Conservation (phyloP, 2,888 invertebrate genomes). For the Dioctria rufipes region DNA sequence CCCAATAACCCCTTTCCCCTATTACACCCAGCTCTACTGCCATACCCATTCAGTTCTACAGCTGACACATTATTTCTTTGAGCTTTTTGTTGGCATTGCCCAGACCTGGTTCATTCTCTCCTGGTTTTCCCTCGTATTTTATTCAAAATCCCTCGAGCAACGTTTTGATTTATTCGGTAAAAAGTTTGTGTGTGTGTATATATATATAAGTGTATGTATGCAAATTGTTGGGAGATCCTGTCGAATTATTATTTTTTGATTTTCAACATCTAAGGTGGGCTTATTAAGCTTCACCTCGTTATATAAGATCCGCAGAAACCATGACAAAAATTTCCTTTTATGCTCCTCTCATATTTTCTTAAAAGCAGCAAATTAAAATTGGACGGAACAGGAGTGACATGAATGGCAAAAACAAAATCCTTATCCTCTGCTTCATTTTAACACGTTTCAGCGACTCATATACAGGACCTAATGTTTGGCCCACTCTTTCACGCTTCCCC, state of each 20-base stretch:
- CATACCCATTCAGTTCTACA: neutral
- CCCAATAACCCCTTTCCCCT: neutral
- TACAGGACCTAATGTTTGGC: too few species aligned
- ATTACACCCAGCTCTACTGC: neutral
- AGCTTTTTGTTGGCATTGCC: conserved; percentile 35
- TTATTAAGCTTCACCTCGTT: conserved; percentile 1
- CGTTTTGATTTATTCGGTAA: conserved; percentile 53
- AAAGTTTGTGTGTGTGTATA: conserved; percentile 31
- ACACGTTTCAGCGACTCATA: neutral
- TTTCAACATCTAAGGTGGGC: neutral
- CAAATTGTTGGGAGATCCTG: conserved; percentile 43
- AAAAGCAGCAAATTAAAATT: conserved; percentile 16
- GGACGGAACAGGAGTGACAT: neutral
- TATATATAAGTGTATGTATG: conserved; percentile 3
- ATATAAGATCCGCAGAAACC: neutral
- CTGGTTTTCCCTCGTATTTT: conserved; percentile 18
- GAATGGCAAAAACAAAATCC: conserved; percentile 27
- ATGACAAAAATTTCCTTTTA: neutral
- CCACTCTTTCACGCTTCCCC: neutral
- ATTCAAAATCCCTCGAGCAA: conserved; percentile 52
- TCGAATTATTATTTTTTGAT: conserved; percentile 30
- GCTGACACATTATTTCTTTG: conserved; percentile 48
- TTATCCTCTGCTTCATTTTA: conserved; percentile 12
- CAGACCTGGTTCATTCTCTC: conserved; percentile 20
- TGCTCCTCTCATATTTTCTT: neutral